A percentile compares a stretch with the other conserved stretches of the same genome.
Evolutionary conservation across 2,113 vertebrate genomes (phyloP).

Genomic region (Pampusana beccarii): DNA sequence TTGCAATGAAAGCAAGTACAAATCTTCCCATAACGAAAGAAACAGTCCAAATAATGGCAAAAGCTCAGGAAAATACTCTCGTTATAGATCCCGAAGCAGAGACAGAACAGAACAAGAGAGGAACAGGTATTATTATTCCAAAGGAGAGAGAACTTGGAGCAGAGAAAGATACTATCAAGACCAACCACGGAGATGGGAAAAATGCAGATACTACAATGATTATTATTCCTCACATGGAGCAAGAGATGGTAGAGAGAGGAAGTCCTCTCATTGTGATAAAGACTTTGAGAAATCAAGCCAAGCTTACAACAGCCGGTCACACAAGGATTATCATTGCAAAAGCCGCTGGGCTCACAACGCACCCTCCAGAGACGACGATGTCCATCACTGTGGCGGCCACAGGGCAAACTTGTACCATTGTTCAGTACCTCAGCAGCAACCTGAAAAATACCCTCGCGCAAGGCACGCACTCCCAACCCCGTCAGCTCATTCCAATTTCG

Average conservation of each 20-base stretch:
- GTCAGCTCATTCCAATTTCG: neutral
- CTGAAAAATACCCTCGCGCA: slow-evolving; percentile 4
- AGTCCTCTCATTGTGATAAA: slow-evolving; percentile 34
- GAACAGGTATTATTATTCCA: slow-evolving; percentile 67
- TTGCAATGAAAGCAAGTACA: slow-evolving; percentile 41
- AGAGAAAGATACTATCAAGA: slow-evolving; percentile 76
- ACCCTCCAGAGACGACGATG: slow-evolving; percentile 16
- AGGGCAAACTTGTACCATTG: slow-evolving; percentile 25
- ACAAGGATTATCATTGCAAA: slow-evolving; percentile 64
- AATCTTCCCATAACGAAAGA: slow-evolving; percentile 7
- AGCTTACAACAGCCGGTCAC: slow-evolving; percentile 36
- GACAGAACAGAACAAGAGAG: slow-evolving; percentile 71
- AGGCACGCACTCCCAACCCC: neutral
- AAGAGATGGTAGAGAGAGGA: slow-evolving; percentile 72
- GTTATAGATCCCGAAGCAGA: slow-evolving; percentile 57
- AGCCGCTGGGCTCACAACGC: slow-evolving; percentile 61
- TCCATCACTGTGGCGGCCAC: slow-evolving; percentile 48
- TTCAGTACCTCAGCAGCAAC: slow-evolving; percentile 2
- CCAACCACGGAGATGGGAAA: slow-evolving; percentile 65
- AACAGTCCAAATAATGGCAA: slow-evolving; percentile 38
- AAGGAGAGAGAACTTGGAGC: slow-evolving; percentile 75
- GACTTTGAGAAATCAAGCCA: slow-evolving; percentile 58
- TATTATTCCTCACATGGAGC: slow-evolving; percentile 63
- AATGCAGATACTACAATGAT: slow-evolving; percentile 68
- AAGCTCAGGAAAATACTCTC: slow-evolving; percentile 67